These are phyloP conservation scores for Acanthosoma haemorrhoidale DNA, from an alignment of 2,888 invertebrate species.

Conservation along the genomic window DNA sequence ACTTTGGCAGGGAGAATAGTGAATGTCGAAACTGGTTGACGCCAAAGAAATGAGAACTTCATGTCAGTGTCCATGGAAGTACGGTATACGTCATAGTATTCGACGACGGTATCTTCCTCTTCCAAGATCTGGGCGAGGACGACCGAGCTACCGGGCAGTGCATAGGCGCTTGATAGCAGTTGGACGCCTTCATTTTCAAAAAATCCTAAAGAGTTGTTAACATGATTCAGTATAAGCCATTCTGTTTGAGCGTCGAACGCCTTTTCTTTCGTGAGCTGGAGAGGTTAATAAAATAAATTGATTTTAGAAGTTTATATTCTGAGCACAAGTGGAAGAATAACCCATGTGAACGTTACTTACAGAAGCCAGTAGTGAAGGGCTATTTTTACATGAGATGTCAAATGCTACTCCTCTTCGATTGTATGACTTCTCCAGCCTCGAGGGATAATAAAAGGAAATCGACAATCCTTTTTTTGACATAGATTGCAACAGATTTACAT, in stretches of 20 bases:
- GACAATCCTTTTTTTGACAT: background rate
- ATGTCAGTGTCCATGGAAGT: background rate
- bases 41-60: background rate
- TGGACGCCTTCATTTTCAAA: background rate
- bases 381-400: background rate
- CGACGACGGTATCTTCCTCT: background rate
- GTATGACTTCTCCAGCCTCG: background rate
- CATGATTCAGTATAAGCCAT: constrained; percentile 27
- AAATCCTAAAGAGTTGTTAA: background rate
- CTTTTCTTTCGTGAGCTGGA: constrained; percentile 22
- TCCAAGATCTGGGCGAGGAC: constrained; percentile 16
- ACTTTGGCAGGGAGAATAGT: background rate
- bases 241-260: constrained; percentile 15
- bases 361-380: background rate
- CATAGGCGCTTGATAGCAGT: background rate
- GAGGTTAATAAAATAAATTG: no score
- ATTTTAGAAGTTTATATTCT: no score
- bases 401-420: background rate
- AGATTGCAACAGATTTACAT: background rate
- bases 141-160: constrained; percentile 28
- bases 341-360: no score
- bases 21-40: background rate
- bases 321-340: no score
- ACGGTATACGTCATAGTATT: constrained; percentile 32
- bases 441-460: background rate